Evolutionary conservation across 2,113 vertebrate genomes (phyloP), one percentile per base, ranked within the genome.

Genomic region (Lates calcarifer): DNA sequence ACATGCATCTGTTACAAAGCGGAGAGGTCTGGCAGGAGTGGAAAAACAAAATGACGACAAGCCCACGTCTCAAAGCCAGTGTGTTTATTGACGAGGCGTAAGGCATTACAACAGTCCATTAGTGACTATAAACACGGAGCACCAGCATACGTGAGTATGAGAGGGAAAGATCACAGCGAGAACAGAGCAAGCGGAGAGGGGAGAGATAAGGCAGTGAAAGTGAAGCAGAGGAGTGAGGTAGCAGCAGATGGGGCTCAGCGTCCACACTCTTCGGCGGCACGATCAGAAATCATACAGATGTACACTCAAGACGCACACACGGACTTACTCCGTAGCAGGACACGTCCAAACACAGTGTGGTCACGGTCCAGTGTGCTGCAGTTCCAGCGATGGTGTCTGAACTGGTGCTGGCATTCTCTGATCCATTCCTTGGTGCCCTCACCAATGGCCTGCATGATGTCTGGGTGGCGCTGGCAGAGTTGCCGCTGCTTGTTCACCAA

Each of bases 401-500:
- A 99, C 87, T 99, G 98, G 91, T 99, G 97, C 92, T 99, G 98
- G 83, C 98, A 99, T 86, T 99, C 98, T 28, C 96, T 93, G 88
- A 99, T 98, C 98, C 98, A 99, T 83, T 99, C 98, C 87, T 97
- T 97, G 83, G 98, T 97, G 47, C 98, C 98, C 74, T 98, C 97
- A 0, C 98, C 98, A 6, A 99, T 97, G 0, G 98, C 98, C 89
- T 98, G 98, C 98, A 99, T 99, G 93, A 98, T 97, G 90, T 99
- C 98, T 0, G 98, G 97, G 83, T 99, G 96, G 57, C 96, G 95
- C 93, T 98, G 98, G 92, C 98, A 99, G 78, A 99, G 94, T 82
- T 99, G 98, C 43, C 97, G 93, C 93, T 99, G 98, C 92, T 98
- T 98, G 90, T 97, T 98, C 86, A 99, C 97, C 94, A 99, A 90